Evolutionary conservation across 2,797 vertebrate species (phyloP).

Genomic region (Pipistrellus nathusii): DNA sequence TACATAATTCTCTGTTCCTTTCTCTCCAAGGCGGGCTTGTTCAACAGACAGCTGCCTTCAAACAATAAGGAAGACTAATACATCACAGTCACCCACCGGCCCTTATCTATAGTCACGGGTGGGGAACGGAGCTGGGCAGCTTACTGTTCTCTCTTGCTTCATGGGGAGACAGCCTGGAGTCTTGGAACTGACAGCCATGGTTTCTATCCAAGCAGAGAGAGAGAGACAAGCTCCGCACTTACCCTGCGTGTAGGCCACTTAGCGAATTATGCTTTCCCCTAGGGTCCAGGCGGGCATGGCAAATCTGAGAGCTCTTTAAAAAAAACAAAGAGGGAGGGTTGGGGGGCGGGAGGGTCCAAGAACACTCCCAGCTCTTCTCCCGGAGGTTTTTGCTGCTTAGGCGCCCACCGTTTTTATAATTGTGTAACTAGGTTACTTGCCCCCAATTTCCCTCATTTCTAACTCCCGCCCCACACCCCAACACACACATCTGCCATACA

Average conservation of each 20-base stretch:
- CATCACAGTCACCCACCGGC: not conserved
- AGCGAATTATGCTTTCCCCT: not conserved
- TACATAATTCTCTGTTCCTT: constrained; percentile 66
- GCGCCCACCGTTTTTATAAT: not conserved
- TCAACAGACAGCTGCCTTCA: constrained; percentile 42
- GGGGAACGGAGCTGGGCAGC: not conserved
- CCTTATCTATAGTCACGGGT: not conserved
- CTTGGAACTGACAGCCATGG: not conserved
- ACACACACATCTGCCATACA: not conserved
- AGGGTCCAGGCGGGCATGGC: not conserved
- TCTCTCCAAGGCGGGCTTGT: not conserved
- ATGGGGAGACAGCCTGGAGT: not conserved
- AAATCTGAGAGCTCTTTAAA: not conserved
- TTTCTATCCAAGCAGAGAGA: not conserved
- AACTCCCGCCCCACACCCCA: too few relatives aligned
- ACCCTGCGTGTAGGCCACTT: not conserved
- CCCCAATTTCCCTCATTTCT: not conserved
- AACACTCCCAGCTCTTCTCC: not conserved
- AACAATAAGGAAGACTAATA: not conserved
- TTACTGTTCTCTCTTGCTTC: not conserved
- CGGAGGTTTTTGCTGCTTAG: not conserved
- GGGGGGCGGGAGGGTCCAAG: not conserved
- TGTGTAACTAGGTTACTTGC: not conserved
- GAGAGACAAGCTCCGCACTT: not conserved
- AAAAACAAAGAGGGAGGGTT: not conserved